These are phyloP conservation scores for Parnassius glacialis DNA, from an alignment of 2,888 invertebrate species.

Conservation along the genomic window DNA sequence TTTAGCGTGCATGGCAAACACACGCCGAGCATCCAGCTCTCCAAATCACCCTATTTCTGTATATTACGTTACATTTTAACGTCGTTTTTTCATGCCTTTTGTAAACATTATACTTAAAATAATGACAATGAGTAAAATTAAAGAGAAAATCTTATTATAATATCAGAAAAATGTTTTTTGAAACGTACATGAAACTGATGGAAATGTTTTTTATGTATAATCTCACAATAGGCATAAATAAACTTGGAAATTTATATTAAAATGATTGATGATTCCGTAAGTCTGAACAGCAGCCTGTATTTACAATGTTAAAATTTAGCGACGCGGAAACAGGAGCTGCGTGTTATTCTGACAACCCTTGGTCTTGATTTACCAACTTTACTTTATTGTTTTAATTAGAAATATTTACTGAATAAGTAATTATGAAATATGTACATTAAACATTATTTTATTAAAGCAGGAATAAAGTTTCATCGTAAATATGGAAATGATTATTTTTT, in stretches of 20 bases:
- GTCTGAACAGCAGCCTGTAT: slow-evolving; percentile 56
- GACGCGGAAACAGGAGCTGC: slow-evolving; percentile 73
- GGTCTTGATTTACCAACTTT: not conserved
- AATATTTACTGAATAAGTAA: too few relatives aligned
- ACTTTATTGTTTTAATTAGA: too few relatives aligned
- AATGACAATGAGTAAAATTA: not conserved
- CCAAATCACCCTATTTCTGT: too few relatives aligned
- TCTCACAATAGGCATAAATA: slow-evolving; percentile 9
- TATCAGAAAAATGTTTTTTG: too few relatives aligned
- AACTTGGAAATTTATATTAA: slow-evolving; percentile 4
- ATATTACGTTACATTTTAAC: not conserved
- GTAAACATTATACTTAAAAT: not conserved
- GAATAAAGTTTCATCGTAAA: too few relatives aligned
- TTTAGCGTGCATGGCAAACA: too few relatives aligned
- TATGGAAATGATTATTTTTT: too few relatives aligned
- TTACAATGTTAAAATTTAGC: slow-evolving; percentile 71
- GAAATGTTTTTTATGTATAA: slow-evolving; percentile 5
- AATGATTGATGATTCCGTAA: slow-evolving; percentile 28
- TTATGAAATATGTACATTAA: too few relatives aligned
- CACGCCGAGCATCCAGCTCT: too few relatives aligned
- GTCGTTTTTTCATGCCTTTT: not conserved
- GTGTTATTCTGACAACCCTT: slow-evolving; percentile 66
- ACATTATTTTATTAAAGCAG: too few relatives aligned
- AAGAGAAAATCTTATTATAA: too few relatives aligned
- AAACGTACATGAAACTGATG: too few relatives aligned